These are phyloP conservation scores for Drosophila murphyi DNA, from an alignment of 1,140 invertebrate genomes.

Conservation along the genomic window DNA sequence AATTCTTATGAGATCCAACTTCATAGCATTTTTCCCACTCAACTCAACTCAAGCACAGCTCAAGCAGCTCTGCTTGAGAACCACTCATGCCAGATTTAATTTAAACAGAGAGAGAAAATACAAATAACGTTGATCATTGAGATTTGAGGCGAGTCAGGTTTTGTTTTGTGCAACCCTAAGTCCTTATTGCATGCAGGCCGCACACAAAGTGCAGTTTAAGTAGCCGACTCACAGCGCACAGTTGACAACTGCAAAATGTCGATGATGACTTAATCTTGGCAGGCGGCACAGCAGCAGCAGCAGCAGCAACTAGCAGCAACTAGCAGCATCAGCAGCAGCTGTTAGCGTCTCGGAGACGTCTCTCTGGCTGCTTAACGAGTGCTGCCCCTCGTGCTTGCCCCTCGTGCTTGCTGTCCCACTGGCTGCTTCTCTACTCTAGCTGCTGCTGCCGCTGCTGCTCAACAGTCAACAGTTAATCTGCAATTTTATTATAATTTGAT, in stretches of 20 bases:
- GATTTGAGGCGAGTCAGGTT: constrained; percentile 15
- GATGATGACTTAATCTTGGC: constrained; percentile 82
- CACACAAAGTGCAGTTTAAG: constrained; percentile 78
- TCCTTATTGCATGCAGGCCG: constrained; percentile 57
- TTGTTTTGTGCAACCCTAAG: constrained; percentile 63
- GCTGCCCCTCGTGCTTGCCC: neutral
- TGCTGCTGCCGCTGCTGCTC: neutral
- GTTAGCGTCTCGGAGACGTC: constrained; percentile 29
- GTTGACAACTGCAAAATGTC: constrained; percentile 83
- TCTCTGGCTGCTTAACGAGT: constrained; percentile 71
- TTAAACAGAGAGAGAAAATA: neutral
- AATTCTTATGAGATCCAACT: neutral
- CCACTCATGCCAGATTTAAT: neutral
- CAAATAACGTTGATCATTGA: constrained; percentile 30
- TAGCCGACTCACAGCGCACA: constrained; percentile 68
- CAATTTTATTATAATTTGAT: constrained; percentile 84
- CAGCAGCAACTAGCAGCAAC: constrained; percentile 19
- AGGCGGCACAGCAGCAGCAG: constrained; percentile 52
- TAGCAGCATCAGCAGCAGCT: constrained; percentile 21
- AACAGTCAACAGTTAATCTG: constrained; percentile 81
- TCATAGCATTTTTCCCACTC: neutral
- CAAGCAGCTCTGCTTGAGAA: neutral
- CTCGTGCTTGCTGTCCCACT: constrained; percentile 22
- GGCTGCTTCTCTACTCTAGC: constrained; percentile 48
- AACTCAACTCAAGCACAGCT: neutral